A percentile compares a stretch with the other conserved stretches of the same genome.
Conservation (phyloP, 2,797 vertebrate species). For the Lagodon rhomboides region DNA sequence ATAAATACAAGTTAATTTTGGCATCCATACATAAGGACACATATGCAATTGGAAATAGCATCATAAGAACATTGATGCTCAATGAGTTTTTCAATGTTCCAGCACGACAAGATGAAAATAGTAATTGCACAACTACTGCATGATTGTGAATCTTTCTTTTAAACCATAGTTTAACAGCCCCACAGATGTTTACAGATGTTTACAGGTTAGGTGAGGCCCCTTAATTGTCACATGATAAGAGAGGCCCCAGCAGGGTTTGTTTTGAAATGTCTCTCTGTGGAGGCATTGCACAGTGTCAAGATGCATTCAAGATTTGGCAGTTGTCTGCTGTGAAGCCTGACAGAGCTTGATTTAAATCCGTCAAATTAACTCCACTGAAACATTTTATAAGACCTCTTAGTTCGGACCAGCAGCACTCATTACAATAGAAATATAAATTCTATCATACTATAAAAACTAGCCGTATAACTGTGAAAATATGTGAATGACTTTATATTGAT, state of each 20-base stretch:
- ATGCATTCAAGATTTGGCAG: not conserved
- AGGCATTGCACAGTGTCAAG: not conserved
- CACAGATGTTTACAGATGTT: not conserved
- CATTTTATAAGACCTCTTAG: not conserved
- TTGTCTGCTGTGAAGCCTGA: not conserved
- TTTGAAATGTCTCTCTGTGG: not conserved
- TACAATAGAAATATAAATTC: not conserved
- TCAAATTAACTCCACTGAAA: not conserved
- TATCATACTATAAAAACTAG: not conserved
- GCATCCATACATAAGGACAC: not conserved
- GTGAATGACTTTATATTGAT: not conserved
- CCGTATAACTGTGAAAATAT: not conserved
- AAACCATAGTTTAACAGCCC: not conserved
- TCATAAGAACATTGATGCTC: not conserved
- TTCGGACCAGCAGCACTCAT: not conserved
- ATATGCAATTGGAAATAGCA: not conserved
- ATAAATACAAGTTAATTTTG: not conserved
- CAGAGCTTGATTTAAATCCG: not conserved
- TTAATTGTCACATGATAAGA: slow-evolving; percentile 47
- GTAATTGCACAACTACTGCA: no score
- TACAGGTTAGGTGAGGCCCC: not conserved
- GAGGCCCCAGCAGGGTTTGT: slow-evolving; percentile 3
- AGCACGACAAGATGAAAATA: not conserved
- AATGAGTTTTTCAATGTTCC: not conserved
- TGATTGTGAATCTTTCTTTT: not conserved